Conservation (phyloP, 2,113 vertebrate species). For the Arothron firmamentum region DNA sequence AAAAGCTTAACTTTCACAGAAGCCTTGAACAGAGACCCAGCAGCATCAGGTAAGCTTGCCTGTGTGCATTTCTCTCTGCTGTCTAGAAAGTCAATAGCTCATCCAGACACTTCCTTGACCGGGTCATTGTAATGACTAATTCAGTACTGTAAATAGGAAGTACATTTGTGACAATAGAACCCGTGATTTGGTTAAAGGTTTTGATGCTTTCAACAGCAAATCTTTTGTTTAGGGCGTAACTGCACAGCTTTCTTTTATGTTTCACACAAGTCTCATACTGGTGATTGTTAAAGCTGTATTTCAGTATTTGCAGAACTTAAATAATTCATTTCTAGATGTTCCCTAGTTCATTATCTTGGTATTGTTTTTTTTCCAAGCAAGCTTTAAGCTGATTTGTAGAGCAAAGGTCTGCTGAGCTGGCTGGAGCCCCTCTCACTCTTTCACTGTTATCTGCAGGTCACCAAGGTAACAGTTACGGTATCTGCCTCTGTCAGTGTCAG, state of each 20-base stretch:
- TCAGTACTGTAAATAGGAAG: not conserved
- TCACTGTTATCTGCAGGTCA: conserved; percentile 10
- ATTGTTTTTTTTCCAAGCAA: not conserved
- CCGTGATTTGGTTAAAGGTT: too few species aligned
- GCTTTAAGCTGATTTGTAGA: conserved; percentile 60
- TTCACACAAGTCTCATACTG: not conserved
- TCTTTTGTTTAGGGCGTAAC: not conserved
- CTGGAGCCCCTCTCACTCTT: conserved; percentile 16
- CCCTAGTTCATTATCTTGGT: not conserved
- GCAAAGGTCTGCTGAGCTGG: conserved; percentile 60
- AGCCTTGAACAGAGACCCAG: not conserved
- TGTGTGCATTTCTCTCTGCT: not conserved
- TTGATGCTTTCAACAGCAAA: not conserved
- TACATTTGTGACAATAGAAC: conserved; percentile 12
- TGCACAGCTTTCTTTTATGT: conserved; percentile 1
- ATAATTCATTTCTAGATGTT: not conserved
- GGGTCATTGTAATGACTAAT: not conserved
- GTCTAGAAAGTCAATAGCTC: not conserved
- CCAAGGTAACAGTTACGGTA: too few species aligned
- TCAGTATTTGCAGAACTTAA: not conserved
- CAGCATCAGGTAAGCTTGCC: not conserved
- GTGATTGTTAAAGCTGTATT: not conserved
- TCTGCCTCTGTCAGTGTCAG: too few species aligned
- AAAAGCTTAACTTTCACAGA: not conserved
- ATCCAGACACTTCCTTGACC: not conserved